Base-by-base conservation (phyloP, 2,113 vertebrate genomes). In the Menidia beryllina region DNA sequence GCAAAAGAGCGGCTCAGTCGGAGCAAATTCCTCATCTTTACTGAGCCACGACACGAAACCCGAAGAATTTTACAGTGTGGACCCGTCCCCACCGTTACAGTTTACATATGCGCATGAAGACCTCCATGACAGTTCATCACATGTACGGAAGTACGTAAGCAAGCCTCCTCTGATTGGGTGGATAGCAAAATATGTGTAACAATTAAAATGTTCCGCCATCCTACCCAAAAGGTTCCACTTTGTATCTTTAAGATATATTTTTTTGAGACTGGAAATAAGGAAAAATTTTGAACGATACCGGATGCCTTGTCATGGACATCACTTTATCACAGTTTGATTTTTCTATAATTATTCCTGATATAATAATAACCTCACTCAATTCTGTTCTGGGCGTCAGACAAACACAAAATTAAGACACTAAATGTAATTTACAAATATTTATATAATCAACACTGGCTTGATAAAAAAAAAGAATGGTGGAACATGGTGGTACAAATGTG, bases 91-190 rank as follows among this genome's bases (percentile, higher is more conserved):
- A 26, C 1, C 34, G 73, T 69, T 15, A 81, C 57, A 54, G 23
- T 47, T 12, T 0, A 6, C 27, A 43, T 15, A 0, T 30, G 6
- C 56, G 56, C 71, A 23, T 66, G 82, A 56, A 47, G 54, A 85
- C 84, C 51, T 63, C 88, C 92, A 91, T 91, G 77, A 84, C 74
- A 74, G 65, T 65, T n/a, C 6, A 34, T 89, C 79, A 82, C 79
- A 14, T 72, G 84, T 57, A 24, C 72, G 87, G 77, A 77, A 79
- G 19, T 64, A 77, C 81, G 62, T 81, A 0, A 0, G 0, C 0
- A 6, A 9, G 3, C 1, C 10, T 30, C n/a, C 20, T 67, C 73
- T 88, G 77, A 93, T 92, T 91, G 90, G 91, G 52, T 65, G 0
- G 3, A 0, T 17, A 0, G 6, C 34, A 15, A 1, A 1, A 1